Conservation (phyloP, 2,797 vertebrate species). For the Helostoma temminkii region DNA sequence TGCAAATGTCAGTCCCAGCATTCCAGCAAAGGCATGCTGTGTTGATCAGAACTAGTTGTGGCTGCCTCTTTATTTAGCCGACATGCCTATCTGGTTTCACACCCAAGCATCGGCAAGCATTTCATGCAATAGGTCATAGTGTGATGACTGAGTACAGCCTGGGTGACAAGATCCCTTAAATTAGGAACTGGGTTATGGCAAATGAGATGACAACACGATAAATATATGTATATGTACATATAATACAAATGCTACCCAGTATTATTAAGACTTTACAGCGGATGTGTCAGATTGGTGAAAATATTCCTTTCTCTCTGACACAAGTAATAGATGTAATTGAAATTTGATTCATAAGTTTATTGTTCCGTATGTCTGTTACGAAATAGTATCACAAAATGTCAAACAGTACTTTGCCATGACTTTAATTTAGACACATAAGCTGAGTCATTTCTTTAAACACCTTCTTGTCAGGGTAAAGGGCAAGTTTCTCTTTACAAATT, state of each 20-base stretch:
- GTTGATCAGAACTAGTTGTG: conserved; percentile 76
- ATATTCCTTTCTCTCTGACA: neutral
- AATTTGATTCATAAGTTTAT: neutral
- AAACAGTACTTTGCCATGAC: neutral
- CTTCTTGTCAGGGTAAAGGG: neutral
- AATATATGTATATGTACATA: neutral
- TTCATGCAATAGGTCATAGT: conserved; percentile 80
- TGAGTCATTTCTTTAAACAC: neutral
- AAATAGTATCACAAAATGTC: neutral
- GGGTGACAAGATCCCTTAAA: conserved; percentile 64
- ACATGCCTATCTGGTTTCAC: conserved; percentile 75
- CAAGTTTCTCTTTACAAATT: conserved; percentile 34
- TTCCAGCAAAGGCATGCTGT: conserved; percentile 71
- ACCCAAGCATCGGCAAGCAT: conserved; percentile 56
- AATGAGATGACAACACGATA: conserved; percentile 58
- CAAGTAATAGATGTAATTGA: neutral
- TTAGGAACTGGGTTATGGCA: conserved; percentile 61
- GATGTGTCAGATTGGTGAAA: no score
- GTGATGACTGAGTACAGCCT: conserved; percentile 71
- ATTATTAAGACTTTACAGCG: no score
- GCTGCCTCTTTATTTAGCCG: conserved; percentile 80
- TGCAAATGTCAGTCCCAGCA: conserved; percentile 74
- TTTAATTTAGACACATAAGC: neutral
- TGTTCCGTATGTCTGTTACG: neutral
- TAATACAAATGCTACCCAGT: no score